Evolutionary conservation across 2,888 invertebrate species (phyloP), one percentile per base, ranked within the genome.

Genomic region (Ormyrus labotus): DNA sequence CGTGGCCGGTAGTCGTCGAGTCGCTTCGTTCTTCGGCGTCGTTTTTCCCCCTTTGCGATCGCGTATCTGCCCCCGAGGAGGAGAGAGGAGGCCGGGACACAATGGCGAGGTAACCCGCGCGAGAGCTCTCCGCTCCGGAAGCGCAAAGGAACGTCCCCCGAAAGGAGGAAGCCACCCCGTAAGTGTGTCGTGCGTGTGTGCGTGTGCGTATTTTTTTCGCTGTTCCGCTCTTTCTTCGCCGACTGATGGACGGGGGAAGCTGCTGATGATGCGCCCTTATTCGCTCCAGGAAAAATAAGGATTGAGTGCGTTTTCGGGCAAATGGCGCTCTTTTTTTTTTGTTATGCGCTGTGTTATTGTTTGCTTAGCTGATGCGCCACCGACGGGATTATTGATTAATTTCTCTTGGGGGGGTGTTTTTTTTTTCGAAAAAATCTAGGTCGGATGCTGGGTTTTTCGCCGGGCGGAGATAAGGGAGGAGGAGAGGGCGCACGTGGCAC

Each of bases 41-140:
- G 34, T 48, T 50, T 50, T 47, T 10, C 11, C 3, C 10, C 53
- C 6, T 19, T 13, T 13, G 7, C 34, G 13, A n/a, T 67, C 50
- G 13, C 19, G 51, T 11, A 68, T 0, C 34, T 34, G 34, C 19
- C 34, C 34, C 45, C 47, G n/a, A 51, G 34, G 34, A 34, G 53
- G 53, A 13, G 5, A 45, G 47, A 45, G 57, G 47, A 45, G 13
- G 65, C n/a, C 13, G 8, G 13, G 50, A 7, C 64, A 67, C 67
- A 67, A 67, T 67, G 53, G 47, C 6, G 53, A 72, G 72, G 72
- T 72, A 72, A 72, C 61, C 47, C 61, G 51, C 19, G n/a, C 57
- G 0, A 13, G 9, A 13, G 9, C 53, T 45, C 58, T 19, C 67
- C 53, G 53, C 58, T 19, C 67, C 67, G 67, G 67, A 72, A 72